phyloP scores from a whole-genome alignment of 1,140 invertebrate species.

The Melipona quadrifasciata region DNA sequence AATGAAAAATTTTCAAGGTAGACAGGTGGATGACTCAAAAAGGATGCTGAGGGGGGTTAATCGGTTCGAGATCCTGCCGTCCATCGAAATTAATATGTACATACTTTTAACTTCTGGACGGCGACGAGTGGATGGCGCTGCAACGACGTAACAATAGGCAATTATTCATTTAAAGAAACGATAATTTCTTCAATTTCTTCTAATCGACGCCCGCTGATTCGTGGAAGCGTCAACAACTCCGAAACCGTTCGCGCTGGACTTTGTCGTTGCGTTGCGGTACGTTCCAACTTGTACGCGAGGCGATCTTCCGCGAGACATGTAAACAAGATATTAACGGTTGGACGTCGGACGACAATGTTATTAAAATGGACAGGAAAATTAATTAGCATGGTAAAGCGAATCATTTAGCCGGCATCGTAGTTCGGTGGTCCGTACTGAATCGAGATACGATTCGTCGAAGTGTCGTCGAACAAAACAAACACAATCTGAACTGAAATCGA shows the following conservation, averaged over 20 bases:
- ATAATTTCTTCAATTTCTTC: conserved; percentile 21
- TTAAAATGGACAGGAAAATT: conserved; percentile 36
- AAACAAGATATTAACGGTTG: conserved; percentile 49
- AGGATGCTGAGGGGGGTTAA: background rate
- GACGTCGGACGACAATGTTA: conserved; percentile 34
- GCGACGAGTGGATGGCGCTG: background rate
- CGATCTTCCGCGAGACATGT: background rate
- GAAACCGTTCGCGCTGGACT: conserved; percentile 44
- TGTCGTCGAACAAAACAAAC: background rate
- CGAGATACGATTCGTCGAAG: conserved; percentile 21
- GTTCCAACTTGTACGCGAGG: background rate
- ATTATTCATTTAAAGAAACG: conserved; percentile 58
- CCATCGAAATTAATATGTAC: background rate
- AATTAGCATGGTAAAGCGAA: background rate
- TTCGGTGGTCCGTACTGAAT: background rate
- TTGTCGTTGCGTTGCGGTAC: conserved; percentile 29
- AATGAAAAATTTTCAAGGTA: background rate
- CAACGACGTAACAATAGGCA: conserved; percentile 11
- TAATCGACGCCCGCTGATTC: conserved; percentile 28
- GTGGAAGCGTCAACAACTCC: conserved; percentile 55
- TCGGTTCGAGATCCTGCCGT: background rate
- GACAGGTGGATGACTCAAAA: background rate
- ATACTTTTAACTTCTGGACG: background rate
- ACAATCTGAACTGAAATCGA: background rate
- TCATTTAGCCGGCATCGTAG: background rate